These are phyloP conservation scores for Meloe dianella DNA, from an alignment of 2,888 invertebrate genomes.

Conservation along the genomic window DNA sequence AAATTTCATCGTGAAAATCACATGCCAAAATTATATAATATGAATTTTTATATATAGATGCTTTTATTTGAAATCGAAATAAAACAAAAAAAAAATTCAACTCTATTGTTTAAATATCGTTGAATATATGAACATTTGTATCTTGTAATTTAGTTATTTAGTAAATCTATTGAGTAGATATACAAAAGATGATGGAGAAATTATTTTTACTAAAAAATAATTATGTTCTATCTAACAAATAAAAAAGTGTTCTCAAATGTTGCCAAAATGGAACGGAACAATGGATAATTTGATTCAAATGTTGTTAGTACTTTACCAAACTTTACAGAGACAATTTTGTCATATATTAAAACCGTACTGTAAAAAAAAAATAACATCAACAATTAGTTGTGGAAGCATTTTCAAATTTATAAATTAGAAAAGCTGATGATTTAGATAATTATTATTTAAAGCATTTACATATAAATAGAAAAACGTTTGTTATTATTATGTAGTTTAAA, in stretches of 20 bases:
- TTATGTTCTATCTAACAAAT: not conserved
- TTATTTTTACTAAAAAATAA: not conserved
- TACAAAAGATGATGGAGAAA: not conserved
- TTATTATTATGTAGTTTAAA: not conserved
- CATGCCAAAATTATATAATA: no score
- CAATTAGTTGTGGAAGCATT: not conserved
- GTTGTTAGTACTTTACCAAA: conserved; percentile 15
- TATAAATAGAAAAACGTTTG: not conserved
- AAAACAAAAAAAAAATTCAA: no score
- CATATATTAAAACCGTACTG: not conserved
- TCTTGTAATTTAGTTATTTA: not conserved
- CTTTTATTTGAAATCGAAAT: no score
- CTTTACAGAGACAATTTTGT: conserved; percentile 16
- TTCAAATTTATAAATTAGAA: not conserved
- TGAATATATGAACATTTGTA: not conserved
- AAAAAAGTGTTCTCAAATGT: not conserved
- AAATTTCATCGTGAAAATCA: not conserved
- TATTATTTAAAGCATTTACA: no score
- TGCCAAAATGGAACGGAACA: not conserved
- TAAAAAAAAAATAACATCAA: no score
- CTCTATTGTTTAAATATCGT: no score
- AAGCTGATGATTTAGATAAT: no score
- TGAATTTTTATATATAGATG: no score
- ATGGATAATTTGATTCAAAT: conserved; percentile 19
- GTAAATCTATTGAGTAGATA: not conserved